Evolutionary conservation across 1,140 invertebrate species (phyloP).

Genomic region (Solen grandis): DNA sequence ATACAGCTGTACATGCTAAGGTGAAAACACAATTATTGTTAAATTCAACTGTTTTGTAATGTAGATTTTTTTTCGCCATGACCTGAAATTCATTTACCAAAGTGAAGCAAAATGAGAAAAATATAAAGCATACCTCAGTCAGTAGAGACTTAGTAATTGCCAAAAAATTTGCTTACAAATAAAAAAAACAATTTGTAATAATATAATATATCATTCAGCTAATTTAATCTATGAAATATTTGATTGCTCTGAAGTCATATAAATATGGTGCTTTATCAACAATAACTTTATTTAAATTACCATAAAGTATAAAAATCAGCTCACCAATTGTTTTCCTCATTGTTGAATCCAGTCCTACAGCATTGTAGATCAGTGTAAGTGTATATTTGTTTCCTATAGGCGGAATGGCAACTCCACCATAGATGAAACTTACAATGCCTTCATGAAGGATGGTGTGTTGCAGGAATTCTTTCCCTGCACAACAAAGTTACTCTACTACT

Average conservation of each 20-base stretch:
- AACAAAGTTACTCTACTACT: too few species aligned
- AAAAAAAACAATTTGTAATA: not conserved
- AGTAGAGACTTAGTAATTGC: not conserved
- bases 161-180: not conserved
- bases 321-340: not conserved
- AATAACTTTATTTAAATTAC: not conserved
- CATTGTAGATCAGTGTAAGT: not conserved
- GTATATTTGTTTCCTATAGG: not conserved
- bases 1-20: constrained; percentile 24
- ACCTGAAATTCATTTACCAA: not conserved
- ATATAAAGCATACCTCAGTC: too few species aligned
- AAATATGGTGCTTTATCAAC: not conserved
- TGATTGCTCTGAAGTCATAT: not conserved
- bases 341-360: not conserved
- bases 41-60: too few species aligned
- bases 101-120: not conserved
- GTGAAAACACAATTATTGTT: not conserved
- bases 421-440: not conserved
- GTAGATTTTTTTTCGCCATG: not conserved
- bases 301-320: not conserved
- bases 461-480: constrained; percentile 25
- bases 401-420: constrained; percentile 22
- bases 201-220: not conserved
- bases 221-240: not conserved
- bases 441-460: constrained; percentile 6